These are phyloP conservation scores for Drosophila dives DNA, from an alignment of 2,888 invertebrate species.

Conservation along the genomic window DNA sequence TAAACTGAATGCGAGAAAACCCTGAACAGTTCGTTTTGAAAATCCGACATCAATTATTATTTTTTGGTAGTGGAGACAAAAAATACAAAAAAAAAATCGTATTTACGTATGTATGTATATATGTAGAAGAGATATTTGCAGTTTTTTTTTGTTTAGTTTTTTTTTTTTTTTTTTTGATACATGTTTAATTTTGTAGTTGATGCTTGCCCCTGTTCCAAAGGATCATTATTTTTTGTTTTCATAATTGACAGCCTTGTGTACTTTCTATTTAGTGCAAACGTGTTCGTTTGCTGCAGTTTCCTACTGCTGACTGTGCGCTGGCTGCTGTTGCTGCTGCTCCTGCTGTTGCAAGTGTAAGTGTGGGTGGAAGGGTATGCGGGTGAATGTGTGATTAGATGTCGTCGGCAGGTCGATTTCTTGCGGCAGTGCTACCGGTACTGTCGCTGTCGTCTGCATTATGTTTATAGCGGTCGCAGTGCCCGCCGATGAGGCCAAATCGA, in stretches of 20 bases:
- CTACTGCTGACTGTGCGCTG: conserved; percentile 61
- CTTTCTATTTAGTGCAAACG: conserved; percentile 53
- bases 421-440: conserved; percentile 37
- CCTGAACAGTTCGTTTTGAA: conserved; percentile 57
- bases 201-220: conserved; percentile 38
- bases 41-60: conserved; percentile 47
- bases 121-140: conserved; percentile 42
- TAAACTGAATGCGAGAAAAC: conserved; percentile 66
- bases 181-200: conserved; percentile 49
- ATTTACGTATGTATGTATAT: conserved; percentile 1
- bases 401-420: conserved; percentile 63
- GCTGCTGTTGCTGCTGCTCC: conserved; percentile 57
- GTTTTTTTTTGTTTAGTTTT: conserved; percentile 36
- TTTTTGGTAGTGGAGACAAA: conserved; percentile 47
- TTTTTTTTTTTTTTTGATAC: conserved; percentile 42
- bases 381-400: conserved; percentile 59
- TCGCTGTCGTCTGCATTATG: conserved; percentile 54
- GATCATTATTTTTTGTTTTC: conserved; percentile 28
- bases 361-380: conserved; percentile 69
- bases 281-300: conserved; percentile 46
- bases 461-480: conserved; percentile 75
- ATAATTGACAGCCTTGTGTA: conserved; percentile 61
- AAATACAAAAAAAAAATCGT: conserved; percentile 4
- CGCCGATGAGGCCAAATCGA: conserved; percentile 81
- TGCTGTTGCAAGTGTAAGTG: conserved; percentile 74